These are phyloP conservation scores for Popillia japonica DNA, from an alignment of 1,140 invertebrate species.

Conservation along the genomic window DNA sequence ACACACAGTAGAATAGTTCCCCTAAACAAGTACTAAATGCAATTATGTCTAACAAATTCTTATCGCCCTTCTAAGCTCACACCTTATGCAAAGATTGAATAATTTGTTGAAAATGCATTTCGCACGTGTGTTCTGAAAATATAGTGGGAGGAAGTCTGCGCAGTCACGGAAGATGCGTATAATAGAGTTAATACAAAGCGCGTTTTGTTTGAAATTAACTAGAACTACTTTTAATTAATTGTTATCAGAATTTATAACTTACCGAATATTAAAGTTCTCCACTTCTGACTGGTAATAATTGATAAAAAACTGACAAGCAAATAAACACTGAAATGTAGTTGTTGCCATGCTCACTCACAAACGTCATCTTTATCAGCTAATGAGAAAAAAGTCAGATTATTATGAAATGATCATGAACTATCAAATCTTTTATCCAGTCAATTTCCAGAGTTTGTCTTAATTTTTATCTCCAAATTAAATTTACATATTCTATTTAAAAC, in stretches of 20 bases:
- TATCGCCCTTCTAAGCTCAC: constrained; percentile 19
- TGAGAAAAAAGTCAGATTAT: constrained; percentile 3
- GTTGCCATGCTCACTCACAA: constrained; percentile 25
- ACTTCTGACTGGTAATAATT: not conserved
- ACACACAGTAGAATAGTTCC: constrained; percentile 21
- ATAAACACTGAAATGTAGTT: constrained; percentile 38
- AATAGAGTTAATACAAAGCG: not conserved
- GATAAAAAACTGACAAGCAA: constrained; percentile 39
- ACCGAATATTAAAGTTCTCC: constrained; percentile 30
- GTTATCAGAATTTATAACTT: not conserved
- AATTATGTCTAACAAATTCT: constrained; percentile 17
- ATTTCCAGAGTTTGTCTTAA: too few relatives aligned
- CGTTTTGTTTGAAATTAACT: constrained; percentile 28
- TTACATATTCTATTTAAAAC: too few relatives aligned
- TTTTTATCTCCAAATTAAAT: too few relatives aligned
- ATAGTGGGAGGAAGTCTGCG: constrained; percentile 39
- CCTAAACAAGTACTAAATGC: not conserved
- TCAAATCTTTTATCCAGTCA: not conserved
- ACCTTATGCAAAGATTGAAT: constrained; percentile 39
- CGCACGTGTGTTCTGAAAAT: constrained; percentile 47
- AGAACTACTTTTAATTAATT: not conserved
- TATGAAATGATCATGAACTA: not conserved
- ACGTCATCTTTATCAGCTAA: constrained; percentile 19
- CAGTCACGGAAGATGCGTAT: constrained; percentile 37
- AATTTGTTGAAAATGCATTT: constrained; percentile 52